phyloP scores from a whole-genome alignment of 2,113 vertebrate genomes.

The Anoura caudifer region DNA sequence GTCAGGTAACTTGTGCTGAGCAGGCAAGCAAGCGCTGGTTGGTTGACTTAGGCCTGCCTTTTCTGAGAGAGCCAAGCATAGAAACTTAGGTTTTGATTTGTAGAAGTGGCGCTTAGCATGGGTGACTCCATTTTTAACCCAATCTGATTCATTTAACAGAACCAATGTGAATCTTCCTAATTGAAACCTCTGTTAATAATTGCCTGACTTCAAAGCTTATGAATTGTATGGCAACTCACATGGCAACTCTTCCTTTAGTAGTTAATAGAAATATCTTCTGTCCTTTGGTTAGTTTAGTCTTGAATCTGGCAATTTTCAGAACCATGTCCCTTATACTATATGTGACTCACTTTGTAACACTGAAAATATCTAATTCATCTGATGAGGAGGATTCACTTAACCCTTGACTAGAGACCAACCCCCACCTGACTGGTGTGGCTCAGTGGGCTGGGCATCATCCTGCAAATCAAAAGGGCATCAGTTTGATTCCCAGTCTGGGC shows the following conservation, averaged over 20 bases:
- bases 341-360: not conserved
- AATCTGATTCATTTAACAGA: not conserved
- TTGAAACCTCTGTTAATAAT: not conserved
- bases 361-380: not conserved
- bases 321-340: not conserved
- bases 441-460: no score
- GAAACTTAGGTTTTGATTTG: not conserved
- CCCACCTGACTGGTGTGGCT: no score
- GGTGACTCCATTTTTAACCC: not conserved
- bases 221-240: not conserved
- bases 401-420: not conserved
- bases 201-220: not conserved
- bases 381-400: not conserved
- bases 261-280: not conserved
- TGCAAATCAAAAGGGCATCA: no score
- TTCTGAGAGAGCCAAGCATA: not conserved
- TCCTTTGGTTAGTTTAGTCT: not conserved
- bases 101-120: not conserved
- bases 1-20: not conserved
- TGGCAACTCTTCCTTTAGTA: not conserved
- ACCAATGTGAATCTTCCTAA: not conserved
- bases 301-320: not conserved
- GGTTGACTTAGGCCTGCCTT: not conserved
- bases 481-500: no score
- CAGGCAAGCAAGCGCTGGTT: not conserved